Evolutionary conservation across 1,140 invertebrate species (phyloP), one percentile per base, ranked within the genome.

Genomic region (Araneus ventricosus): DNA sequence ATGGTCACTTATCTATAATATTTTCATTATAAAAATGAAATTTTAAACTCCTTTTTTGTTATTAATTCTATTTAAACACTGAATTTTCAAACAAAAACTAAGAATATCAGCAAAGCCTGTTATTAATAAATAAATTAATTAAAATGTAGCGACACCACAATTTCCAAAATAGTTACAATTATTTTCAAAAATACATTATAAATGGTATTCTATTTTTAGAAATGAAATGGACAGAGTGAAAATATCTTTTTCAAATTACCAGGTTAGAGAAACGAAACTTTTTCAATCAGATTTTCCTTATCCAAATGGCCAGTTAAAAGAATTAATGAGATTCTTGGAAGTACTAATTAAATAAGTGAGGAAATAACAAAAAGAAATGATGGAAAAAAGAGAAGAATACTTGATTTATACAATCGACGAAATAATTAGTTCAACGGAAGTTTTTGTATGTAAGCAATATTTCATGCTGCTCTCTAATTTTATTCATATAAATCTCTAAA

Each of bases 271-370:
- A 75, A 75, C 5, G 20, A 34, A 37, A 24, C 70, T 75, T 75
- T 75, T 75, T 75, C 14, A 34, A 14, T 75, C 70, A 22, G 70
- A 75, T 37, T 75, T 75, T 75, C 34, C 30, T 75, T 75, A 20
- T 34, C 30, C 70, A 34, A 75, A 75, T 75, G 70, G 70, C 70
- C 70, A 34, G 70, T 37, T 75, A 75, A 75, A 75, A 75, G 70
- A 75, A 75, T 75, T 75, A 75, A 75, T 75, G 70, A 75, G 70
- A 37, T 75, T 75, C 70, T 34, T 75, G 70, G 30, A 75, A 75
- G 34, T 75, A 14, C 27, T 75, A 75, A 37, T 75, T 75, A 75
- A 75, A 75, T 75, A 75, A 75, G 30, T 34, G 34, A 27, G 20
- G 20, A 75, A 34, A 27, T 75, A 75, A 75, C 70, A 70, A 70